These are phyloP conservation scores for Psilopogon haemacephalus DNA, from an alignment of 2,113 vertebrate genomes.

Conservation along the genomic window DNA sequence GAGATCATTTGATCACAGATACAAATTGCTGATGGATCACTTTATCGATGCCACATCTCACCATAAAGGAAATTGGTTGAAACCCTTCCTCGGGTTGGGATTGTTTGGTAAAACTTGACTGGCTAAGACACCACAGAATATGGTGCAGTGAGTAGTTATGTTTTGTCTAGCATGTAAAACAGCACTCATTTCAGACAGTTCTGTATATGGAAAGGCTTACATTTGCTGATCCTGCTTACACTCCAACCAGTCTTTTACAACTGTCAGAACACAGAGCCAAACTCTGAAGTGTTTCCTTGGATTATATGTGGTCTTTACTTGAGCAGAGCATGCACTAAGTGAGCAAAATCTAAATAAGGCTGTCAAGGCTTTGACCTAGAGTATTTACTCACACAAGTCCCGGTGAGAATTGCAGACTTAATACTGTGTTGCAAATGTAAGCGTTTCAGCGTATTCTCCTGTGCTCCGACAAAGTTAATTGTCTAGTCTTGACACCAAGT, in stretches of 20 bases:
- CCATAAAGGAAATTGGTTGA: not conserved
- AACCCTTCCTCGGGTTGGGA: not conserved
- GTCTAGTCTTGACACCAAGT: slow-evolving; percentile 70
- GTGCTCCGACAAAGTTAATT: slow-evolving; percentile 71
- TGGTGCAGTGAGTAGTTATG: not conserved
- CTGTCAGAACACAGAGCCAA: slow-evolving; percentile 29
- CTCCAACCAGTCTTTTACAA: not conserved
- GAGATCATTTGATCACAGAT: not conserved
- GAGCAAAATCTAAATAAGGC: slow-evolving; percentile 60
- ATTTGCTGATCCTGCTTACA: slow-evolving; percentile 17
- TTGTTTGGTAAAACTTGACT: not conserved
- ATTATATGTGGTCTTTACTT: slow-evolving; percentile 34
- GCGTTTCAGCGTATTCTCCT: slow-evolving; percentile 2
- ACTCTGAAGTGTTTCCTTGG: slow-evolving; percentile 2
- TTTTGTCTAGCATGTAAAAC: not conserved
- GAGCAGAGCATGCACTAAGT: slow-evolving; percentile 36
- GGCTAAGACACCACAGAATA: not conserved
- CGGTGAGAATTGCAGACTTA: slow-evolving; percentile 38
- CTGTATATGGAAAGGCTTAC: not conserved
- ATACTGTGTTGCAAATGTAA: slow-evolving; percentile 38
- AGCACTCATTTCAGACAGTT: not conserved
- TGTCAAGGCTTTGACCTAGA: slow-evolving; percentile 60
- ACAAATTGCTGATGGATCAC: not conserved
- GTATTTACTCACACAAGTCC: slow-evolving; percentile 45
- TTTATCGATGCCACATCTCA: not conserved